These are phyloP conservation scores for Lepidochrysops patricia DNA, from an alignment of 2,888 invertebrate species.

Conservation along the genomic window DNA sequence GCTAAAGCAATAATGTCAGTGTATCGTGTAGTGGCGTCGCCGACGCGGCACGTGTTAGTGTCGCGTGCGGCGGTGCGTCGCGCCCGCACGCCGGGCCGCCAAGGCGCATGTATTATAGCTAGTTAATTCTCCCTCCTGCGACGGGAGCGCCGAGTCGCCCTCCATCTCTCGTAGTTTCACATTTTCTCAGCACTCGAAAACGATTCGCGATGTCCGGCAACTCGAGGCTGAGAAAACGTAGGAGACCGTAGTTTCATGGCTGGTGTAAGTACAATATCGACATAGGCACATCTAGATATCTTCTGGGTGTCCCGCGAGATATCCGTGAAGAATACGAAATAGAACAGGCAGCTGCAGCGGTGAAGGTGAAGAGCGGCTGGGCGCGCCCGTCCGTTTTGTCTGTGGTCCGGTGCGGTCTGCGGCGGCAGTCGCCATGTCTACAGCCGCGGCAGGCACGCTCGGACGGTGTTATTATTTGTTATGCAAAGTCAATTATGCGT, in stretches of 20 bases:
- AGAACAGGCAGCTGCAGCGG: conserved; percentile 8
- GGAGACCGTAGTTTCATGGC: background rate
- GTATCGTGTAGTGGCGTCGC: conserved; percentile 2
- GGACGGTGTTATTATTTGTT: conserved; percentile 24
- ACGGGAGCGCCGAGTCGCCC: conserved; percentile 23
- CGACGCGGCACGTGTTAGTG: conserved; percentile 14
- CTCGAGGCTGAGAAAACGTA: conserved; percentile 3
- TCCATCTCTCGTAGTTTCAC: conserved; percentile 5
- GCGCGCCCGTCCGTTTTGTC: conserved; percentile 24
- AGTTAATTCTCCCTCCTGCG: conserved; percentile 34
- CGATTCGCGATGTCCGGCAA: background rate
- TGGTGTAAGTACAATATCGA: background rate
- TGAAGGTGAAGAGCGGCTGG: background rate
- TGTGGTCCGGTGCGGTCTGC: background rate
- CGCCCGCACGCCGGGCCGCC: conserved; percentile 17
- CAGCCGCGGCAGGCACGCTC: conserved; percentile 25
- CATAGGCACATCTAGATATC: conserved; percentile 3
- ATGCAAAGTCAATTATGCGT: conserved; percentile 25
- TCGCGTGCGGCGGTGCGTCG: conserved; percentile 16
- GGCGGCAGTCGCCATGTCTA: background rate
- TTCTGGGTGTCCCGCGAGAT: conserved; percentile 7
- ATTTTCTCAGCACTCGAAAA: background rate
- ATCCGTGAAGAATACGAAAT: conserved; percentile 1
- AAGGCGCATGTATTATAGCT: conserved; percentile 36
- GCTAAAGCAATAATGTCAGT: conserved; percentile 16